A percentile compares a stretch with the other conserved stretches of the same genome.
Evolutionary conservation across 2,797 vertebrate genomes (phyloP).

Genomic region (Oreochromis grahami): DNA sequence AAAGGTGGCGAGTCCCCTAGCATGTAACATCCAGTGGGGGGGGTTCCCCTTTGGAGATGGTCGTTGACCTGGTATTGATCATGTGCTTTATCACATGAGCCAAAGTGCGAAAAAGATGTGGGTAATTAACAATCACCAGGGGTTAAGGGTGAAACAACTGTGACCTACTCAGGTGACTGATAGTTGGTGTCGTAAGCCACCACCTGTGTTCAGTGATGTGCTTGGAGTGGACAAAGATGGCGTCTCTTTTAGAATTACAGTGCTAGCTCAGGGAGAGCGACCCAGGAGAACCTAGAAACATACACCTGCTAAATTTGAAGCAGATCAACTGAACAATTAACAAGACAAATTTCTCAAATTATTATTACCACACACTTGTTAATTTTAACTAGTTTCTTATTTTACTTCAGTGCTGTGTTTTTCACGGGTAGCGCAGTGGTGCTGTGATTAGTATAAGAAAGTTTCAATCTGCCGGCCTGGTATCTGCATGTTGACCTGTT

Average conservation of each 20-base stretch:
- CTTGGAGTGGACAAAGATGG: background rate
- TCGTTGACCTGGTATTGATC: background rate
- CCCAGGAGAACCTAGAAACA: background rate
- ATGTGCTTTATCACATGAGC: background rate
- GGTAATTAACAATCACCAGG: background rate
- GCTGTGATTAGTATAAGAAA: background rate
- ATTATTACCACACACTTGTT: background rate
- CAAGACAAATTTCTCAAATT: background rate
- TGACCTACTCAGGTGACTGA: background rate
- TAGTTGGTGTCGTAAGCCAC: background rate
- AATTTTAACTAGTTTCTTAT: background rate
- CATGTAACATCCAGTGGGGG: too few species aligned
- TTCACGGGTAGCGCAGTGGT: background rate
- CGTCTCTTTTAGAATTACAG: background rate
- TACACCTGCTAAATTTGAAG: background rate
- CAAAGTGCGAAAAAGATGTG: background rate
- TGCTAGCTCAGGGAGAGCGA: background rate
- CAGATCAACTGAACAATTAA: background rate
- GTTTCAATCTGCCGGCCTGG: background rate
- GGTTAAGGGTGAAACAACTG: background rate
- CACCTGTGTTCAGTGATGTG: background rate
- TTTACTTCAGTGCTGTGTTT: background rate
- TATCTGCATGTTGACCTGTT: background rate
- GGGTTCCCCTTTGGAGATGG: background rate
- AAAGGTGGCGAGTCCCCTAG: too few species aligned